Conservation (phyloP, 2,888 invertebrate species). For the Alloplasta piceator region DNA sequence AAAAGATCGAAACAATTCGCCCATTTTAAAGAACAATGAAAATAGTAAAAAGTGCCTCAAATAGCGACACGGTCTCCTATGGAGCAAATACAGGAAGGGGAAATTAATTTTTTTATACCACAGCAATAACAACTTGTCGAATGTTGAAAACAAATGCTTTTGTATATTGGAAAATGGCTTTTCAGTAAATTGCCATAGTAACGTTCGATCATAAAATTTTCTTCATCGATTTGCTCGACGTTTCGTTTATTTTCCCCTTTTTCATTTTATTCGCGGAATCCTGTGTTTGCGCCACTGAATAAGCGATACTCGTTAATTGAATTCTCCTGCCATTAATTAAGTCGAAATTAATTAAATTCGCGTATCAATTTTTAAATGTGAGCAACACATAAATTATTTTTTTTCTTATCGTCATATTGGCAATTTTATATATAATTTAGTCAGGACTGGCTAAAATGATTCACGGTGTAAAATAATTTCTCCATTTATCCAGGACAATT, state of each 20-base stretch:
- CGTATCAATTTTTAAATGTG: not conserved
- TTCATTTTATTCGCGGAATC: not conserved
- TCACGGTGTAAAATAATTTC: no score
- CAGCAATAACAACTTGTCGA: not conserved
- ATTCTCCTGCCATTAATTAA: not conserved
- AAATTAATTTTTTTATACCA: no score
- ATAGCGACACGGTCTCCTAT: no score
- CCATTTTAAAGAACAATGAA: no score
- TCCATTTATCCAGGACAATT: not conserved
- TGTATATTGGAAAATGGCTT: not conserved
- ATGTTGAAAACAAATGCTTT: not conserved
- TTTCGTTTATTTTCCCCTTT: not conserved
- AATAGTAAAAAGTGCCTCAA: no score
- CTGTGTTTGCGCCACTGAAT: not conserved
- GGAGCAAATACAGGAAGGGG: no score
- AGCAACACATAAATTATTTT: no score
- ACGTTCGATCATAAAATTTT: not conserved
- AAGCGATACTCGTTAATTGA: not conserved
- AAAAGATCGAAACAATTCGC: no score
- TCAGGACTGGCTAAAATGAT: no score
- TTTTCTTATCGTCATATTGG: not conserved
- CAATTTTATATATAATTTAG: not conserved
- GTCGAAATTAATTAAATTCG: conserved; percentile 23
- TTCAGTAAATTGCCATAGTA: not conserved
- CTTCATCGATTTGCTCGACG: not conserved